These are phyloP conservation scores for Benthosema pterotum DNA, from an alignment of 2,797 vertebrate genomes.

Conservation along the genomic window DNA sequence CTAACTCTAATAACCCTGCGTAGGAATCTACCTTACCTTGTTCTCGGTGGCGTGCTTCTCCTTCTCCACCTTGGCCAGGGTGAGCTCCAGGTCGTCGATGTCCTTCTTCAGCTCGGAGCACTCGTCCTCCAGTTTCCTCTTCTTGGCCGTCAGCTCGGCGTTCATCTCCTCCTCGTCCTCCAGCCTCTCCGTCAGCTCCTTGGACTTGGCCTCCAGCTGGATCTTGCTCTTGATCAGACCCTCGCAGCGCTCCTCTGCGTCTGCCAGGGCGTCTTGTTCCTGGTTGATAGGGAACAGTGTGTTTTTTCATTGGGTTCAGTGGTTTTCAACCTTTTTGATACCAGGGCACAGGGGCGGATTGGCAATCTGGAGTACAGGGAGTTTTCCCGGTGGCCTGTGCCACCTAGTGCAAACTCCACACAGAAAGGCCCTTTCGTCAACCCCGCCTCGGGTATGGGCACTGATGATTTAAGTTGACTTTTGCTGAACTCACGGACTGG, in stretches of 20 bases:
- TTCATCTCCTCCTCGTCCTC: conserved; percentile 87
- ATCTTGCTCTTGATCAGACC: conserved; percentile 93
- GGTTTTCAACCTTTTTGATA: too few species aligned
- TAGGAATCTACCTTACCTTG: too few species aligned
- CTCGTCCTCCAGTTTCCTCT: conserved; percentile 88
- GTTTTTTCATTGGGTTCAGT: too few species aligned
- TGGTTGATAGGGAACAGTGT: conserved; percentile 54
- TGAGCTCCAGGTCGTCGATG: conserved; percentile 88
- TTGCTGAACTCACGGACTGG: conserved; percentile 53
- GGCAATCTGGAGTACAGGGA: too few species aligned
- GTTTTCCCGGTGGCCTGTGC: too few species aligned
- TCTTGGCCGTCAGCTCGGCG: conserved; percentile 83
- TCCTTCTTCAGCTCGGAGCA: conserved; percentile 90
- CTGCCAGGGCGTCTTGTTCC: conserved; percentile 85
- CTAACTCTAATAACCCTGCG: too few species aligned
- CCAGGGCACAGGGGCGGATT: too few species aligned
- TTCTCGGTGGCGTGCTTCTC: conserved; percentile 93
- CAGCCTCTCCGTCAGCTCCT: conserved; percentile 82
- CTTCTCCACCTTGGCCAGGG: conserved; percentile 89
- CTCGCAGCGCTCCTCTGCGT: conserved; percentile 89
- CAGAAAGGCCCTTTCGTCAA: too few species aligned
- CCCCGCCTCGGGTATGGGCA: too few species aligned
- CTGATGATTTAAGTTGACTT: too few species aligned
- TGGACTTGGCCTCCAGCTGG: conserved; percentile 89
- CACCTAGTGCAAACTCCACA: too few species aligned